phyloP scores from a whole-genome alignment of 2,888 invertebrate species.

The Clivina fossor region DNA sequence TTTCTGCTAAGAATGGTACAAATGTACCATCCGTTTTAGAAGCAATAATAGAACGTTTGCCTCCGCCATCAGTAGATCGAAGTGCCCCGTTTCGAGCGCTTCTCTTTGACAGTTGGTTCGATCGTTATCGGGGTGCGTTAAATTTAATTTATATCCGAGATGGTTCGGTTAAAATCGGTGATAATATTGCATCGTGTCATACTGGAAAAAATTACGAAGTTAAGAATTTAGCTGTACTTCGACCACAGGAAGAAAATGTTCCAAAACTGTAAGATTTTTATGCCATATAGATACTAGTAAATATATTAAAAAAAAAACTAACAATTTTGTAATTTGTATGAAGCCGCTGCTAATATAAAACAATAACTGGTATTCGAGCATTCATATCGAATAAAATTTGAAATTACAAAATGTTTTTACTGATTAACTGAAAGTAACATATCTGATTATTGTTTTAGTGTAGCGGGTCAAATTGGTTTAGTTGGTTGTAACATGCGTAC shows the following conservation, averaged over 20 bases:
- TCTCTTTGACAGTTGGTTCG: conserved; percentile 93
- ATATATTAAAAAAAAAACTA: not conserved
- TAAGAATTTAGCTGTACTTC: conserved; percentile 74
- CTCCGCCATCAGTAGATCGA: conserved; percentile 67
- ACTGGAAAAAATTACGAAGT: conserved; percentile 77
- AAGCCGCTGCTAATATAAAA: not conserved
- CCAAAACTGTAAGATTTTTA: conserved; percentile 60
- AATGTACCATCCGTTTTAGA: conserved; percentile 78
- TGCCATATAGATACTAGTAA: not conserved
- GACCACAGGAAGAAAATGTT: conserved; percentile 72
- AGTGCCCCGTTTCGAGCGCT: conserved; percentile 72
- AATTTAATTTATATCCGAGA: conserved; percentile 76
- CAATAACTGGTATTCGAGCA: not conserved
- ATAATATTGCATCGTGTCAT: conserved; percentile 71
- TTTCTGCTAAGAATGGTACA: conserved; percentile 90
- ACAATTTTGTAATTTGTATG: conserved; percentile 17
- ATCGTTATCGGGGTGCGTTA: conserved; percentile 81
- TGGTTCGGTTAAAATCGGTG: conserved; percentile 72
- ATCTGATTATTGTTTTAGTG: conserved; percentile 52
- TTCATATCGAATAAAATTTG: conserved; percentile 21
- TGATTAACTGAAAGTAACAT: not conserved
- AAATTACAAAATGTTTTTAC: not conserved
- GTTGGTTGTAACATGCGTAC: conserved; percentile 79
- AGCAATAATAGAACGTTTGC: conserved; percentile 76
- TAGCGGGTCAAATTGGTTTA: conserved; percentile 93